Evolutionary conservation across 2,888 invertebrate species (phyloP).

Genomic region (Fissipunctia ypsillon): DNA sequence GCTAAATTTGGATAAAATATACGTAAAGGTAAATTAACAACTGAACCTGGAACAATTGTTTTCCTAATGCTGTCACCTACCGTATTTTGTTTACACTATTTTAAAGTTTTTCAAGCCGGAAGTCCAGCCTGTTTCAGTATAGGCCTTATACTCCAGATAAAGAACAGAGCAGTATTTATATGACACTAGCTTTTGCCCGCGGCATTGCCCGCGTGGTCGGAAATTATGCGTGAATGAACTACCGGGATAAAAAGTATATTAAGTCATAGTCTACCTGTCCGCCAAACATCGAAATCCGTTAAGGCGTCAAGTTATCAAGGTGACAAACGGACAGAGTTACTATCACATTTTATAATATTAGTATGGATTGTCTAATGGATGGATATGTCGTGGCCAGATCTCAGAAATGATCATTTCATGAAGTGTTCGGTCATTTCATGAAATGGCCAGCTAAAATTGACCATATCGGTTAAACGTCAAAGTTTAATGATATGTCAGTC

Average conservation of each 20-base stretch:
- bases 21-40: too few species aligned
- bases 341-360: too few species aligned
- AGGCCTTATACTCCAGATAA: neutral
- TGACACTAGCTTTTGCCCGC: neutral
- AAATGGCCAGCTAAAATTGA: too few species aligned
- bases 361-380: too few species aligned
- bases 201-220: too few species aligned
- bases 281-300: neutral
- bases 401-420: too few species aligned
- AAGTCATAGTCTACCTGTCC: neutral
- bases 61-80: too few species aligned
- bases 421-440: too few species aligned
- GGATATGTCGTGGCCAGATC: too few species aligned
- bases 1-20: neutral
- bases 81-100: neutral
- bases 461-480: too few species aligned
- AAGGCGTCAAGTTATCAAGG: neutral
- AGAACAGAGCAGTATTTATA: neutral
- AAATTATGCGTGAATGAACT: neutral
- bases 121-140: neutral
- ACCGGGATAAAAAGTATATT: neutral
- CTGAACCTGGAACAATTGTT: too few species aligned
- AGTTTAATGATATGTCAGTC: too few species aligned
- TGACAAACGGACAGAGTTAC: neutral
- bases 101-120: neutral